Evolutionary conservation across 2,888 invertebrate species (phyloP).

Genomic region (Patella depressa): DNA sequence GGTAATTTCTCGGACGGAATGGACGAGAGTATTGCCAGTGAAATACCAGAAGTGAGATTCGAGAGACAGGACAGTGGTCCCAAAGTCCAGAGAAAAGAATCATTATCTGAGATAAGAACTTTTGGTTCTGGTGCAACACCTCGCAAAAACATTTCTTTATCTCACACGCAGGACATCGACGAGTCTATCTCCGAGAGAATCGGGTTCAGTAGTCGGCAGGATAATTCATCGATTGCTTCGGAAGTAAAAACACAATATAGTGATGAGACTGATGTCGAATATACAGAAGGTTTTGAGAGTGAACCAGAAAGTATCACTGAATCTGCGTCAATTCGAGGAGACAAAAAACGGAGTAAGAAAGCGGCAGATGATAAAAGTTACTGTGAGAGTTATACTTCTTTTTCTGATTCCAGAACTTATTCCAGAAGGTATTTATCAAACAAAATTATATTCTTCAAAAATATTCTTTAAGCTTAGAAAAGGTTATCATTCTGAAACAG

Average conservation of each 20-base stretch:
- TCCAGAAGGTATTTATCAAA: slow-evolving; percentile 18
- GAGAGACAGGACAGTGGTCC: slow-evolving; percentile 35
- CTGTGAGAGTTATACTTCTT: slow-evolving; percentile 39
- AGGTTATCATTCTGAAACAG: too few relatives aligned
- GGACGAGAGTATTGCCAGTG: slow-evolving; percentile 39
- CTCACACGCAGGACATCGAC: slow-evolving; percentile 56
- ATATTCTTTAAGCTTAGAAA: too few relatives aligned
- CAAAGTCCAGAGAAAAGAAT: slow-evolving; percentile 34
- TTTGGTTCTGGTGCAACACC: slow-evolving; percentile 33
- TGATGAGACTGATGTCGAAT: slow-evolving; percentile 48
- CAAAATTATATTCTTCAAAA: too few relatives aligned
- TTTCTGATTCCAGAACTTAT: slow-evolving; percentile 29
- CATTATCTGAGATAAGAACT: slow-evolving; percentile 44
- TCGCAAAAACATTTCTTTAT: slow-evolving; percentile 40
- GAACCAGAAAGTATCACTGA: slow-evolving; percentile 38
- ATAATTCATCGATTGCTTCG: slow-evolving; percentile 40
- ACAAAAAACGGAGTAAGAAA: slow-evolving; percentile 22
- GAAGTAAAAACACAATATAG: slow-evolving; percentile 48
- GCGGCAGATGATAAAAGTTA: slow-evolving; percentile 16
- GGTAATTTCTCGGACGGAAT: slow-evolving; percentile 39
- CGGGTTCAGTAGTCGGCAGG: slow-evolving; percentile 33
- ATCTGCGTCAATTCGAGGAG: slow-evolving; percentile 21
- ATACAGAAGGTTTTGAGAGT: slow-evolving; percentile 53
- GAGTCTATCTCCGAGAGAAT: slow-evolving; percentile 53
- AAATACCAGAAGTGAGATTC: slow-evolving; percentile 55